A percentile compares a stretch with the other conserved stretches of the same genome.
phyloP scores from a whole-genome alignment of 1,140 invertebrate species.

The Heliconius hewitsoni region DNA sequence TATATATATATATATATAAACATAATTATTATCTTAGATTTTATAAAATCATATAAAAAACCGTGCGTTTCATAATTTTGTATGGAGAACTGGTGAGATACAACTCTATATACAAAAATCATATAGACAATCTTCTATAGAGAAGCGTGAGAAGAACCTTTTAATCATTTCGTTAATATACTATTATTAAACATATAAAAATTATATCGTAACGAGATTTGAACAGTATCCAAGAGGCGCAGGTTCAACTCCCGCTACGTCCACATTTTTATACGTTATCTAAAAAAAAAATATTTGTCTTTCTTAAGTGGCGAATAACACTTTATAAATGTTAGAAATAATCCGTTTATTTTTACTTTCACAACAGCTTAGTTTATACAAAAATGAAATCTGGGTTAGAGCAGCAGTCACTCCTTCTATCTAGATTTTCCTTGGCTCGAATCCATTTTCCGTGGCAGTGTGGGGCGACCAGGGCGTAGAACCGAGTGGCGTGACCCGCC shows the following conservation, averaged over 20 bases:
- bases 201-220: too few species aligned
- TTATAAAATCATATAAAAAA: neutral
- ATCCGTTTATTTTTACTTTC: too few species aligned
- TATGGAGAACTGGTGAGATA: neutral
- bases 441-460: conserved; percentile 93
- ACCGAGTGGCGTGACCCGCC: conserved; percentile 86
- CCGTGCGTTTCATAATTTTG: neutral
- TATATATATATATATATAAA: too few species aligned
- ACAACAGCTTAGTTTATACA: conserved; percentile 57
- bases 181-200: too few species aligned
- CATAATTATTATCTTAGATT: neutral
- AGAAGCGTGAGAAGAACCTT: neutral
- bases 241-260: too few species aligned
- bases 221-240: too few species aligned
- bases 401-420: conserved; percentile 82
- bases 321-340: too few species aligned
- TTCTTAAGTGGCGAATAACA: too few species aligned
- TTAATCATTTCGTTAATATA: neutral
- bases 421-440: conserved; percentile 83
- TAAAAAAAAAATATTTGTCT: too few species aligned
- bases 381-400: conserved; percentile 85
- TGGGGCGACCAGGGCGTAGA: conserved; percentile 88
- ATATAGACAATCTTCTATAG: neutral
- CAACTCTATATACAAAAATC: conserved; percentile 7
- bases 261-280: too few species aligned